Conservation (phyloP, 2,797 vertebrate genomes). For the Vultur gryphus region DNA sequence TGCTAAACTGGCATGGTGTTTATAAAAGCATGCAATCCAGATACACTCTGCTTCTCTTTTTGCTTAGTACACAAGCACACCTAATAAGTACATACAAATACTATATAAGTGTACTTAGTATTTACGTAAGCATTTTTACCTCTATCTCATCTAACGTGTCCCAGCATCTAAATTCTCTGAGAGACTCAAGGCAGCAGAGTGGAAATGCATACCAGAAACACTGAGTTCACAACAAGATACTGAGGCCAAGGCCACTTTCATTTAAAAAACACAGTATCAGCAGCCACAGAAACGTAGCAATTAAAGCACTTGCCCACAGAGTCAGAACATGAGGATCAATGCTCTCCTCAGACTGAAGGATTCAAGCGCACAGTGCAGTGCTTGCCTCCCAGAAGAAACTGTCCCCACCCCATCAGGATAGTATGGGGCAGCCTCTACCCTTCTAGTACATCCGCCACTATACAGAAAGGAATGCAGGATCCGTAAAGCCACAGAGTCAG, state of each 20-base stretch:
- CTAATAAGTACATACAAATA: background rate
- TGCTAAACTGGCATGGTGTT: background rate
- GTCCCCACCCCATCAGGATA: background rate
- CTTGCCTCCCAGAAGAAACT: background rate
- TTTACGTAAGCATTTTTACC: background rate
- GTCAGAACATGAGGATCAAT: background rate
- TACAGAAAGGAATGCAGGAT: background rate
- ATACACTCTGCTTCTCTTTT: background rate
- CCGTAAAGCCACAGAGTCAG: background rate
- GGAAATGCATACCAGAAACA: background rate
- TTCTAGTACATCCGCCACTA: background rate
- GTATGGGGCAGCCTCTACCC: background rate
- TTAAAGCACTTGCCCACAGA: background rate
- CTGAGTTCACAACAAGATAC: background rate
- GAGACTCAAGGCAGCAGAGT: background rate
- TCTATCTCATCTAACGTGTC: background rate
- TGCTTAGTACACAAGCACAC: background rate
- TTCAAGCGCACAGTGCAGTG: background rate
- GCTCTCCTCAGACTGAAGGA: background rate
- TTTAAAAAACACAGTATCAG: conserved; percentile 5
- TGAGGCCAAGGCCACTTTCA: conserved; percentile 17
- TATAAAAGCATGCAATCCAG: background rate
- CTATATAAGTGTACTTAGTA: background rate
- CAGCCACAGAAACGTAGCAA: background rate
- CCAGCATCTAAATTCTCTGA: background rate